phyloP scores from a whole-genome alignment of 2,113 vertebrate species.

The Todiramphus saurophagus region DNA sequence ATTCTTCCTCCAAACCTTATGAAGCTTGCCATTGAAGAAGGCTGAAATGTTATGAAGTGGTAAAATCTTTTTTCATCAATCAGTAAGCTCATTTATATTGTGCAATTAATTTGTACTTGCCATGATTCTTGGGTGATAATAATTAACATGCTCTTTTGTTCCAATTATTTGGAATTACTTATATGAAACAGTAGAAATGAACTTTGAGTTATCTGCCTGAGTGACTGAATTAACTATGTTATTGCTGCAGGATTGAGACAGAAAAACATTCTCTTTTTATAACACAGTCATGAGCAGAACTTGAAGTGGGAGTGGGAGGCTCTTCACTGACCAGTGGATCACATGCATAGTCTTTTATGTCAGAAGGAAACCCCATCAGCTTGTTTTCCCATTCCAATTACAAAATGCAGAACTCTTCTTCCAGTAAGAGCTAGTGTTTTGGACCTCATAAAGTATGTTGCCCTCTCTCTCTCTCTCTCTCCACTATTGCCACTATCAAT shows the following conservation, averaged over 20 bases:
- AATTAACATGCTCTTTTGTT: background rate
- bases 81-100: background rate
- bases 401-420: background rate
- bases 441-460: background rate
- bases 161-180: background rate
- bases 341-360: background rate
- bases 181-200: background rate
- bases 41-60: background rate
- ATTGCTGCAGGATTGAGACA: background rate
- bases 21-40: background rate
- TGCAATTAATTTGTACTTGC: background rate
- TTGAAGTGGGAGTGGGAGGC: background rate
- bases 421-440: background rate
- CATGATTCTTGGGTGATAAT: background rate
- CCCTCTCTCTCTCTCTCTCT: background rate
- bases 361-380: background rate
- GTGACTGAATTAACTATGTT: background rate
- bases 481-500: background rate
- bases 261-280: background rate
- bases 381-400: background rate
- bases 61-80: background rate
- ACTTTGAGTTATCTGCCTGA: background rate
- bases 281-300: background rate
- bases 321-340: background rate
- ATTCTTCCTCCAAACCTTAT: background rate